Evolutionary conservation across 2,797 vertebrate species (phyloP).

Genomic region (Myripristis murdjan): DNA sequence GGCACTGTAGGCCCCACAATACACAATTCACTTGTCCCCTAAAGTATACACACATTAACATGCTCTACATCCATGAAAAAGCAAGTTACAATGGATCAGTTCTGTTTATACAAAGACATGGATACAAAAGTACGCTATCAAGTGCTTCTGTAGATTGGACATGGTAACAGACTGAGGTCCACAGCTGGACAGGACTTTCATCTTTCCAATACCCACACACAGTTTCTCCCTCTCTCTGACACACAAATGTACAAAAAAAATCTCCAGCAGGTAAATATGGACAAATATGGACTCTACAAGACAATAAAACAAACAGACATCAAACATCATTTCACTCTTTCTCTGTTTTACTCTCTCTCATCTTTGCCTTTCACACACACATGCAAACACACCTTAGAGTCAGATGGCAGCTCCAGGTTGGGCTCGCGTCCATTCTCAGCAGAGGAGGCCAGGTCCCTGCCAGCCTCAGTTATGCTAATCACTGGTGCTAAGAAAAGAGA

Average conservation of each 20-base stretch:
- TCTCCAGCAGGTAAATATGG: too few species aligned
- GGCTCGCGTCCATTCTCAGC: constrained; percentile 74
- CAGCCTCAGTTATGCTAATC: constrained; percentile 77
- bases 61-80: too few species aligned
- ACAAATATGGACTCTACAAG: constrained; percentile 1
- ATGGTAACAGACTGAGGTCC: background rate
- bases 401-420: constrained; percentile 76
- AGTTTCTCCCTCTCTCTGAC: background rate
- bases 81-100: too few species aligned
- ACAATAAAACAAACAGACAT: background rate
- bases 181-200: too few species aligned
- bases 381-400: constrained; percentile 78
- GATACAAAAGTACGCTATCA: too few species aligned
- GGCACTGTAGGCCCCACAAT: too few species aligned
- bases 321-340: background rate
- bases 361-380: constrained; percentile 11
- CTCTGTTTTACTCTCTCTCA: background rate
- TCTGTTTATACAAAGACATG: too few species aligned
- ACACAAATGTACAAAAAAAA: background rate
- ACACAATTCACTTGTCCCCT: too few species aligned
- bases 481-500: constrained; percentile 61
- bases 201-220: too few species aligned
- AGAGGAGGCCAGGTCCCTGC: constrained; percentile 33
- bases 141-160: too few species aligned
- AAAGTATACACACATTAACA: too few species aligned